Base-by-base conservation (phyloP, 1,140 invertebrate genomes). In the Listronotus bonariensis region DNA sequence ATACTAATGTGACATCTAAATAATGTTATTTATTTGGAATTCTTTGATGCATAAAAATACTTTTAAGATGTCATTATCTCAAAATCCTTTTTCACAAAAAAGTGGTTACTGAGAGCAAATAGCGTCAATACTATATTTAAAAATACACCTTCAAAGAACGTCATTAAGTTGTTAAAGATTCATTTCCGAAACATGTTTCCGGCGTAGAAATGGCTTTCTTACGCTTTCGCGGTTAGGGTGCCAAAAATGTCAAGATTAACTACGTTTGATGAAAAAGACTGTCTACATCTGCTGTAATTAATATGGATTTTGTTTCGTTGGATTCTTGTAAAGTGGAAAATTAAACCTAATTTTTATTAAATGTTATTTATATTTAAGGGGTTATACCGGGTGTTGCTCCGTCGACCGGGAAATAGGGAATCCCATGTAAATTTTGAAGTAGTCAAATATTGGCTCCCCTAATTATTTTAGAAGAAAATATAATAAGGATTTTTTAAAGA, bases 111-210 rank as follows among this genome's bases (percentile, higher is more conserved):
- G 45, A 14, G 45, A 20, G 14, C 7, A 40, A 32, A 9, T 17
- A 14, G 43, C 46, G 34, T 5, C 45, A 42, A 20, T 57, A 31
- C 61, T 41, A 52, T 43, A 60, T 67, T 48, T 57, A 65, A 54
- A 63, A 57, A 65, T 64, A 65, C 61, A 52, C 54, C 59, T 65
- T 68, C 67, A 63, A 65, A 68, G 67, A 68, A 61, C 51, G 46
- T 64, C 63, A 64, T 64, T 68, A 65, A 68, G 67, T 58, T 68
- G 67, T 68, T 68, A 68, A 68, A 68, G 62, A 68, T 64, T 52
- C 58, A 68, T 68, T 68, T 68, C 67, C 67, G 62, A 68, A 65
- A 65, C 67, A 64, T 60, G 67, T 65, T 41, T 62, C 59, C 59
- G 59, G 59, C 59, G 59, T 34, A 52, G 51, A 36, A 52, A 26